Percentiles rank a stretch among this genome's conserved stretches.
Evolutionary conservation across 2,113 vertebrate species (phyloP).

Genomic region (Lanius ludovicianus): DNA sequence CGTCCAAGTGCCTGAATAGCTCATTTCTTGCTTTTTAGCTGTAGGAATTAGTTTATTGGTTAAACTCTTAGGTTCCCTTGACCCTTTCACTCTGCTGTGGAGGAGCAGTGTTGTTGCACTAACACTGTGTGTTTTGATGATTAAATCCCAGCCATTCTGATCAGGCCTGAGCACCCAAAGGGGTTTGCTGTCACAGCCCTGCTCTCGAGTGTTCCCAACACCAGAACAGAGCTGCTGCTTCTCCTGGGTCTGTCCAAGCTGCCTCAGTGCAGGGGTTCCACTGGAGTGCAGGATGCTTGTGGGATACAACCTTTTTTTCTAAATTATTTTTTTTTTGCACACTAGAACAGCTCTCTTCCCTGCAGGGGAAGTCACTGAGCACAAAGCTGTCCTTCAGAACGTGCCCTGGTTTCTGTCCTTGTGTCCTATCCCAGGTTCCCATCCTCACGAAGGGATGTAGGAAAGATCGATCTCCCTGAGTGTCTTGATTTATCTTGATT

Average conservation of each 20-base stretch:
- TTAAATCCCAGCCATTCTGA: background rate
- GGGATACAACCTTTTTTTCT: no score
- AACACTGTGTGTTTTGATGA: background rate
- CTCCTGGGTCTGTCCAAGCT: background rate
- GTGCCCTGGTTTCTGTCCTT: background rate
- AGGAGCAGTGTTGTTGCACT: background rate
- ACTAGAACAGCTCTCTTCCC: background rate
- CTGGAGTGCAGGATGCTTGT: background rate
- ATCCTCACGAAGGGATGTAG: background rate
- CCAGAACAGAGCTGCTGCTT: background rate
- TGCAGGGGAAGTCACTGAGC: background rate
- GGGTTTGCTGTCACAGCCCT: background rate
- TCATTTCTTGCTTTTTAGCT: slow-evolving; percentile 1
- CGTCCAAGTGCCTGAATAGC: background rate
- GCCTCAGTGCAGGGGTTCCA: background rate
- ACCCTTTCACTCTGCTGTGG: background rate
- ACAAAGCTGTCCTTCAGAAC: background rate
- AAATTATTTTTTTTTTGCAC: background rate
- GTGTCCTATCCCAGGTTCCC: background rate
- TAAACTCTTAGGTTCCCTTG: background rate
- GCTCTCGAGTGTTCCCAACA: rapidly evolving
- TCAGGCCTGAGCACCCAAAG: background rate
- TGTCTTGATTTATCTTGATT: slow-evolving; percentile 41
- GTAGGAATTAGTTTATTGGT: background rate
- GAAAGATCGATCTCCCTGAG: background rate